Base-by-base conservation (phyloP, 2,888 invertebrate species). In the Gymnocheta viridis region DNA sequence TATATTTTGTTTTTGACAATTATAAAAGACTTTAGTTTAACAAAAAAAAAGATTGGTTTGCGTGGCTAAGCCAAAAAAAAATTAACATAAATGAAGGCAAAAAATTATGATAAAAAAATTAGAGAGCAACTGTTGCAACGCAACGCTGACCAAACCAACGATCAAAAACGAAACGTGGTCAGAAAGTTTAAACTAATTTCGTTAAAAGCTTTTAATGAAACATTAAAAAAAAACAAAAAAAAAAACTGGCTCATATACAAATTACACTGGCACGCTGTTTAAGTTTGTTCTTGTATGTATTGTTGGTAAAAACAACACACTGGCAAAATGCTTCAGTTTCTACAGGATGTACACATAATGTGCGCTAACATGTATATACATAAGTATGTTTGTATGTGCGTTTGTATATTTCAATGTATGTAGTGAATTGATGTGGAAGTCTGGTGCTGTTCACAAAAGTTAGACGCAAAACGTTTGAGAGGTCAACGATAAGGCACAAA, bases 181-280 rank as follows among this genome's bases (percentile, higher is more conserved):
- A 88, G 91, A 88, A 91, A 91, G 91, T 89, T 91, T 87, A 89
- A 91, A 90, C 90, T 91, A 91, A 91, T 91, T 91, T 91, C 86
- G 90, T 89, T 91, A 90, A 91, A 90, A 91, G 91, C 91, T 89
- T 91, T 88, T 87, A 85, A 74, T 81, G 62, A 78, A 81, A 81
- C 12, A 56, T 66, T 78, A 22, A 56, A 41, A 27, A 69, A 69
- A 47, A 32, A 12, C 12, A 54, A 35, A 38, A 22, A 4, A 41
- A 54, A 64, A 41, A 74, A 27, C 56, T 32, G n/a, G 35, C 17
- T 35, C 19, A 72, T 17, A 58, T 19, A 60, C 32, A 29, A 27
- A 44, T 22, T 47, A 47, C 32, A 27, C 22, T 24, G 24, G 29
- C 22, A 41, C 22, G 70, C 41, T 62, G 32, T 24, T 24, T 17